phyloP scores from a whole-genome alignment of 2,888 invertebrate genomes.

The Eupithecia dodoneata region DNA sequence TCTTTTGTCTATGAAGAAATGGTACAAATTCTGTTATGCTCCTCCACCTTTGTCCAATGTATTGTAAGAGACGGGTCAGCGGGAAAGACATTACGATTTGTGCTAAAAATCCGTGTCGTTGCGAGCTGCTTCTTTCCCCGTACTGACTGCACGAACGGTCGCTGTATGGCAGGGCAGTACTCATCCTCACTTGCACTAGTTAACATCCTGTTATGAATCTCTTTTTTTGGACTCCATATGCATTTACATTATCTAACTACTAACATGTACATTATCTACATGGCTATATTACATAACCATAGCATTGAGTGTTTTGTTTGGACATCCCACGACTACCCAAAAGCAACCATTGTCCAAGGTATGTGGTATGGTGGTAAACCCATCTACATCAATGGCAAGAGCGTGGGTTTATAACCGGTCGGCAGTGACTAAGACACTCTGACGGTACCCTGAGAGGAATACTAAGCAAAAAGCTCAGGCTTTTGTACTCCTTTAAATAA shows the following conservation, averaged over 20 bases:
- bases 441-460: background rate
- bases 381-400: background rate
- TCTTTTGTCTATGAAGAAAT: background rate
- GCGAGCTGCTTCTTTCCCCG: too few species aligned
- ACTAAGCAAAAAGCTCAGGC: slow-evolving; percentile 7
- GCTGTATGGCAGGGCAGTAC: too few species aligned
- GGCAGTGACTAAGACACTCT: background rate
- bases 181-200: background rate
- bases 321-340: background rate
- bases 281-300: background rate
- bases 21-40: background rate
- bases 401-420: slow-evolving; percentile 2
- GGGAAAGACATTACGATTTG: too few species aligned
- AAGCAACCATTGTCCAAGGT: background rate
- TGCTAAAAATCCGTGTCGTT: too few species aligned
- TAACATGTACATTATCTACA: background rate
- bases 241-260: background rate
- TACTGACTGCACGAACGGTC: too few species aligned
- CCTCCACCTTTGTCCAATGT: background rate
- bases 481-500: background rate
- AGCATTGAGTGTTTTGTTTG: background rate
- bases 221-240: background rate
- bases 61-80: background rate
- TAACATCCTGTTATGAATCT: background rate
- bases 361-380: background rate